A percentile compares a stretch with the other conserved stretches of the same genome.
phyloP scores from a whole-genome alignment of 1,140 invertebrate genomes.

The Odontomachus brunneus region DNA sequence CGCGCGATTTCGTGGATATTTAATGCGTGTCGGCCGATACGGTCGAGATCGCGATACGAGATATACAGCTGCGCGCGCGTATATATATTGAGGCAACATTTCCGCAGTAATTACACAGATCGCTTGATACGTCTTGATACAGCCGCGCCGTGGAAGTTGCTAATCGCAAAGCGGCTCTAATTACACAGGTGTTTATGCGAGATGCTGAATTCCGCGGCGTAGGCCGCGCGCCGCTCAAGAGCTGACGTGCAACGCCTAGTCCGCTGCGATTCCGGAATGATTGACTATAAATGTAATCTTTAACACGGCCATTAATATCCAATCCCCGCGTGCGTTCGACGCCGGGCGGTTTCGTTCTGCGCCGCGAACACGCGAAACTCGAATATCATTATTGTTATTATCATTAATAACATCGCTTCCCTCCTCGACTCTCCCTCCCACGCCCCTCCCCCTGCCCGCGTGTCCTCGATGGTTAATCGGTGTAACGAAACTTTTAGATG shows the following conservation, averaged over 20 bases:
- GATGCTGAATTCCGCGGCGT: conserved; percentile 37
- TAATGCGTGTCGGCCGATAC: conserved; percentile 12
- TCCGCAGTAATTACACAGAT: conserved; percentile 56
- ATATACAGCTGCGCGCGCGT: neutral
- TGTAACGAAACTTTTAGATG: conserved; percentile 10
- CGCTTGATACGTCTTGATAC: conserved; percentile 47
- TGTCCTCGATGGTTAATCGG: conserved; percentile 18
- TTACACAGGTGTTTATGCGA: conserved; percentile 53
- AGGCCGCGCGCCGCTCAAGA: neutral
- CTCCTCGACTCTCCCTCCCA: too few species aligned
- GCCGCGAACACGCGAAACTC: neutral
- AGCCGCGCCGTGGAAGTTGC: conserved; percentile 31
- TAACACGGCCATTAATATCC: conserved; percentile 41
- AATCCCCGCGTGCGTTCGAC: conserved; percentile 30
- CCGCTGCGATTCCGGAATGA: conserved; percentile 16
- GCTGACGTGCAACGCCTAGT: neutral
- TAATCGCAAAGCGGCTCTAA: conserved; percentile 47
- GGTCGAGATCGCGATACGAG: neutral
- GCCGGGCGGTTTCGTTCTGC: conserved; percentile 14
- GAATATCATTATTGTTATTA: conserved; percentile 26
- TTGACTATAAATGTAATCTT: conserved; percentile 43
- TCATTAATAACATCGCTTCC: conserved; percentile 34
- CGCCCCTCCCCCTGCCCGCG: too few species aligned
- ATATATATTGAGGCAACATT: conserved; percentile 39
- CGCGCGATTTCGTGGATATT: conserved; percentile 53